Percentiles rank a stretch among this genome's conserved stretches.
These are phyloP conservation scores for Petrolisthes manimaculis DNA, from an alignment of 2,888 invertebrate genomes.

Conservation along the genomic window DNA sequence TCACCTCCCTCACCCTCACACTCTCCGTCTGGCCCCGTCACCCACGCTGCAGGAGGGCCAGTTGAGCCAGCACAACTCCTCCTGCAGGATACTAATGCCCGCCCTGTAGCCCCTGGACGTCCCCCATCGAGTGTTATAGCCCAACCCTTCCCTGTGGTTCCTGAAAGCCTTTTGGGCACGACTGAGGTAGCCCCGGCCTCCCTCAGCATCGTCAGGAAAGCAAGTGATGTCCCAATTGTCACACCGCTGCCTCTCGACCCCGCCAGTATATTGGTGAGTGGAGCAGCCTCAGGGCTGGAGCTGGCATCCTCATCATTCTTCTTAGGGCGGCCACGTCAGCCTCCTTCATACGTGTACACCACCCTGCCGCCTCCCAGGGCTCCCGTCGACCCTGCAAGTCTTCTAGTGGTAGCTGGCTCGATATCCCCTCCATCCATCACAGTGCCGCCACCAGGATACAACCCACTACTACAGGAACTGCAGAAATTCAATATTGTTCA, in stretches of 20 bases:
- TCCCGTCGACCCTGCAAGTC: constrained; percentile 37
- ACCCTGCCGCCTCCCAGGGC: background rate
- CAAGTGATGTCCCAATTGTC: background rate
- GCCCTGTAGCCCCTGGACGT: constrained; percentile 24
- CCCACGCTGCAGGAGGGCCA: constrained; percentile 20
- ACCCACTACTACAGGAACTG: constrained; percentile 16
- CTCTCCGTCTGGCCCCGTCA: background rate
- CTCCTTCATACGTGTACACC: constrained; percentile 12
- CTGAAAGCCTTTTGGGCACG: constrained; percentile 1
- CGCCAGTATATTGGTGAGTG: background rate
- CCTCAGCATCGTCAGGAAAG: constrained; percentile 3
- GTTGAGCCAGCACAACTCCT: constrained; percentile 32
- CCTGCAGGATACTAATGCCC: constrained; percentile 10
- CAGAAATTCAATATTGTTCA: constrained; percentile 22
- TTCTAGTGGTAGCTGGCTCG: constrained; percentile 14
- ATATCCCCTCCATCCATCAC: constrained; percentile 32
- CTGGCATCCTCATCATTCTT: constrained; percentile 30
- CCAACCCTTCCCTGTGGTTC: constrained; percentile 25
- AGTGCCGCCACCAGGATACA: constrained; percentile 34
- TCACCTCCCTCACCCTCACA: background rate
- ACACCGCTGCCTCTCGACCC: background rate
- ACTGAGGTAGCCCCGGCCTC: constrained; percentile 7
- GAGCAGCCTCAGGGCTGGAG: background rate
- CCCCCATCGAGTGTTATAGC: constrained; percentile 36
- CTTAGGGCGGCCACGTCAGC: constrained; percentile 11